Evolutionary conservation across 2,888 invertebrate species (phyloP).

Genomic region (Resseliella maxima): DNA sequence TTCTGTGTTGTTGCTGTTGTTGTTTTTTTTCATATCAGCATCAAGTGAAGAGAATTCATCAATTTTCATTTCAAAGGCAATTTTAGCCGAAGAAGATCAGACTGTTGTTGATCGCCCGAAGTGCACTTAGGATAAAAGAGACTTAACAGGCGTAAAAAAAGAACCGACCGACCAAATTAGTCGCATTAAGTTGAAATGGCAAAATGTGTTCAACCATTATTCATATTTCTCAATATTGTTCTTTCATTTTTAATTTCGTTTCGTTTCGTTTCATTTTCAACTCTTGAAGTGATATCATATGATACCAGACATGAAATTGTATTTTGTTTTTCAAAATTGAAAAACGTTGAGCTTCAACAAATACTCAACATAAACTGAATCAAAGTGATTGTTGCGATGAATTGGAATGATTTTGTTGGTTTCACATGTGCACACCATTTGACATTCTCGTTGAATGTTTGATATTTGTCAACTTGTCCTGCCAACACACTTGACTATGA

Average conservation of each 20-base stretch:
- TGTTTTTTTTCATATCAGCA: background rate
- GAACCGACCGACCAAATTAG: no score
- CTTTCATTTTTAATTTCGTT: background rate
- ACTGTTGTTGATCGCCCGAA: background rate
- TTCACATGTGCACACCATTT: slow-evolving; percentile 46
- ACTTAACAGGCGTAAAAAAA: no score
- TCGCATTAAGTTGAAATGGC: slow-evolving; percentile 34
- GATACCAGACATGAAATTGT: background rate
- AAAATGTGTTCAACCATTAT: background rate
- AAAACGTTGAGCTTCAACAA: no score
- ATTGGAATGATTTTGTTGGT: background rate
- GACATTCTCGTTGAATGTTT: slow-evolving; percentile 1
- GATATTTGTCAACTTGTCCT: slow-evolving; percentile 44
- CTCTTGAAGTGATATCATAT: background rate
- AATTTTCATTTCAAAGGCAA: background rate
- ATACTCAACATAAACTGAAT: no score
- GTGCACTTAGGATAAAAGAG: background rate
- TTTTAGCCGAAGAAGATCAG: no score
- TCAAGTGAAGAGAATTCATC: no score
- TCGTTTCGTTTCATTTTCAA: no score
- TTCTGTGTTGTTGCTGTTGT: background rate
- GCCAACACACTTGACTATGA: background rate
- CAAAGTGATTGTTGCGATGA: background rate
- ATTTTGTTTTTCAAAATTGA: no score
- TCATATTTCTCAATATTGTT: background rate